Evolutionary conservation across 2,888 invertebrate species (phyloP).

Genomic region (Metopia argyrocephala): DNA sequence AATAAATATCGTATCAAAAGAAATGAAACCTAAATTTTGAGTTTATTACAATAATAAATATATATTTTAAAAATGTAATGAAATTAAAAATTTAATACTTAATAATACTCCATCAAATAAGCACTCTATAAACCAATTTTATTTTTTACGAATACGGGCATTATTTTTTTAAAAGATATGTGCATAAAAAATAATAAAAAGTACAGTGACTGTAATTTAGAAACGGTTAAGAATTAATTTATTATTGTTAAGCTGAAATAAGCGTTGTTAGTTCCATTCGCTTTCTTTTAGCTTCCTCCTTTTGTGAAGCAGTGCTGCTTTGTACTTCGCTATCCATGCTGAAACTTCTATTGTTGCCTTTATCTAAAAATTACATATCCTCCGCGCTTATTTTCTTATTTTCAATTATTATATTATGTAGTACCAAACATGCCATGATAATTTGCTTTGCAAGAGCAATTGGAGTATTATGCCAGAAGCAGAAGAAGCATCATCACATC

Average conservation of each 20-base stretch:
- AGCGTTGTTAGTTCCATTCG: not conserved
- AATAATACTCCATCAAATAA: too few relatives aligned
- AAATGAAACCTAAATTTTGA: too few relatives aligned
- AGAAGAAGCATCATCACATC: too few relatives aligned
- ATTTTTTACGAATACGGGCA: too few relatives aligned
- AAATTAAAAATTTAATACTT: too few relatives aligned
- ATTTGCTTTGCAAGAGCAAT: not conserved
- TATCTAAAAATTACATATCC: not conserved
- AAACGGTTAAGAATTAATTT: not conserved
- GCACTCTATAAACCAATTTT: not conserved
- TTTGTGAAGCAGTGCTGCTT: not conserved
- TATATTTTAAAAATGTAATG: too few relatives aligned
- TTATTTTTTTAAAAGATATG: not conserved
- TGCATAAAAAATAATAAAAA: not conserved
- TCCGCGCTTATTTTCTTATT: not conserved
- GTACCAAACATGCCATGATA: not conserved
- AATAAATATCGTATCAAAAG: too few relatives aligned
- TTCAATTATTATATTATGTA: not conserved
- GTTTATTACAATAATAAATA: too few relatives aligned
- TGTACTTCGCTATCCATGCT: not conserved
- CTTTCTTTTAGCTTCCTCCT: not conserved
- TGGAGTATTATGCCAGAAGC: too few relatives aligned
- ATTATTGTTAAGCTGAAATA: not conserved
- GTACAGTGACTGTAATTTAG: not conserved
- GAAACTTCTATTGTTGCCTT: not conserved